Percentiles rank a stretch among this genome's conserved stretches.
Evolutionary conservation across 2,888 invertebrate species (phyloP).

Genomic region (Arrhopalites spinosus): DNA sequence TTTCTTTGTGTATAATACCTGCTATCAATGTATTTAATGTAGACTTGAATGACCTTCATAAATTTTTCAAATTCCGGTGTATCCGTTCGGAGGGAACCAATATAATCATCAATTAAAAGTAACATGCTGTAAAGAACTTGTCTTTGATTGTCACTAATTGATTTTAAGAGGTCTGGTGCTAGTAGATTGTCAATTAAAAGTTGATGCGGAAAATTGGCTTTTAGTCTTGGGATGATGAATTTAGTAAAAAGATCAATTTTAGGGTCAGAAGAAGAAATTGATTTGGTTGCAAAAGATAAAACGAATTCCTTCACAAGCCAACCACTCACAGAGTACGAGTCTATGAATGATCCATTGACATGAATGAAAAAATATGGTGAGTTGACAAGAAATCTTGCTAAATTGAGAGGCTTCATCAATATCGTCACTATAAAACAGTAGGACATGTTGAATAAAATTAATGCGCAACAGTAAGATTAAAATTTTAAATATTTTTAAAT

Average conservation of each 20-base stretch:
- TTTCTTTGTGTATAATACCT: conserved; percentile 17
- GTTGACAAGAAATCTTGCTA: conserved; percentile 17
- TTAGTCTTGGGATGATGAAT: conserved; percentile 24
- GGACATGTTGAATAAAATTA: too few species aligned
- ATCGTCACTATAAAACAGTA: conserved; percentile 24
- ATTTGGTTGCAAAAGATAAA: conserved; percentile 3
- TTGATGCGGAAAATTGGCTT: conserved; percentile 23
- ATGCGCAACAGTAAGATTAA: too few species aligned
- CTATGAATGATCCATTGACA: conserved; percentile 13
- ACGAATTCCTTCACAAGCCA: conserved; percentile 28
- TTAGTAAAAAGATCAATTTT: conserved; percentile 20
- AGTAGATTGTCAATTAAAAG: conserved; percentile 20
- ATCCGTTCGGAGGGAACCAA: conserved; percentile 12
- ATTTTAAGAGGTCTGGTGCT: neutral
- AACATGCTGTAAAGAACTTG: conserved; percentile 20
- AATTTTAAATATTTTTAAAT: too few species aligned
- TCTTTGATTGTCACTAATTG: conserved; percentile 22
- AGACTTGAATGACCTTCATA: conserved; percentile 23
- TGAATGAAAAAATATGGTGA: conserved; percentile 11
- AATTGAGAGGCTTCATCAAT: conserved; percentile 24
- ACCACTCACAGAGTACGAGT: conserved; percentile 11
- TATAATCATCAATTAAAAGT: conserved; percentile 17
- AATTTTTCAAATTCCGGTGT: conserved; percentile 23
- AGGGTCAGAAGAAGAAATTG: conserved; percentile 14
- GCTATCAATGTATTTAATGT: conserved; percentile 19